phyloP scores from a whole-genome alignment of 2,888 invertebrate genomes.

The Eupithecia dodoneata region DNA sequence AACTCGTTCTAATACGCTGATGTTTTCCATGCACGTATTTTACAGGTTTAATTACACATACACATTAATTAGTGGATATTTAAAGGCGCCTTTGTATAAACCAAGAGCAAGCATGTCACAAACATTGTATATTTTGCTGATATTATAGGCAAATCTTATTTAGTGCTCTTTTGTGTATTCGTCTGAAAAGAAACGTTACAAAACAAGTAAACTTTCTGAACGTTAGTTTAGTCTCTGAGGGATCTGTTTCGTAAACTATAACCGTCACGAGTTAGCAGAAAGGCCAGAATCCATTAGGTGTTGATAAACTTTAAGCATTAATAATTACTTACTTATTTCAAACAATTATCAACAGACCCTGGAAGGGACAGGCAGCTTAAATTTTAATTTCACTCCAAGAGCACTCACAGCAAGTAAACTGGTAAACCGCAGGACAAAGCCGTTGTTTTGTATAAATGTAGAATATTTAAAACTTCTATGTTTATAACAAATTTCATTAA shows the following conservation, averaged over 20 bases:
- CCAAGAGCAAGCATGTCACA: neutral
- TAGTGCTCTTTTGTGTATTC: neutral
- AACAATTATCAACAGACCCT: slow-evolving; percentile 27
- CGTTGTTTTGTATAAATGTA: slow-evolving; percentile 14
- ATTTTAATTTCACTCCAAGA: slow-evolving; percentile 26
- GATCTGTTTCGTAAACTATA: slow-evolving; percentile 7
- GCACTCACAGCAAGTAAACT: slow-evolving; percentile 22
- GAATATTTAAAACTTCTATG: neutral
- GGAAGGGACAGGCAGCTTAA: slow-evolving; percentile 26
- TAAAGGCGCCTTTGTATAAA: slow-evolving; percentile 4
- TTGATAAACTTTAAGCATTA: slow-evolving; percentile 27
- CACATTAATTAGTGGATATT: neutral
- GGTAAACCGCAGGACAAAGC: slow-evolving; percentile 19
- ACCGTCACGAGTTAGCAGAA: slow-evolving; percentile 15
- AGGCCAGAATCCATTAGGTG: slow-evolving; percentile 21
- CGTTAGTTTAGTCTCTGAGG: slow-evolving; percentile 2
- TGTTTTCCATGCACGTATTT: neutral
- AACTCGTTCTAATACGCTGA: neutral
- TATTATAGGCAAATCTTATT: neutral
- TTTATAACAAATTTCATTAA: neutral
- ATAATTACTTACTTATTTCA: slow-evolving; percentile 25
- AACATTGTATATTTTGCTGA: neutral
- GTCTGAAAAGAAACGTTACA: neutral
- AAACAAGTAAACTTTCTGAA: neutral
- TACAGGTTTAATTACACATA: too few species aligned